Conservation (phyloP, 1,140 invertebrate species). For the Tachypleus tridentatus region DNA sequence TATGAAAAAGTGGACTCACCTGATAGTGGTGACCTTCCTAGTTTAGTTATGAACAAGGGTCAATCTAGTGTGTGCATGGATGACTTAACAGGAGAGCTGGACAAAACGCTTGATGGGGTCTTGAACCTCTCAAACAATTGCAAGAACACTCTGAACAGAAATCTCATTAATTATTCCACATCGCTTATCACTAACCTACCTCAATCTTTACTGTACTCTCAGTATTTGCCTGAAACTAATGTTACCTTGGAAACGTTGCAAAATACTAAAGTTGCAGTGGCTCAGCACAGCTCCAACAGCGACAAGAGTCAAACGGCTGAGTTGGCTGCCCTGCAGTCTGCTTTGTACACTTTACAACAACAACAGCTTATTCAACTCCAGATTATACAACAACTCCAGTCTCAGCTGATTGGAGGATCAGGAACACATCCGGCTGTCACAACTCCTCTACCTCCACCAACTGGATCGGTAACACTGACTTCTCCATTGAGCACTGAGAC, state of each 20-base stretch:
- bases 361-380: constrained; percentile 89
- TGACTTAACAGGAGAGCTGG: not conserved
- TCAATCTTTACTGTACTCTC: not conserved
- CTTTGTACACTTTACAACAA: constrained; percentile 81
- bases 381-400: constrained; percentile 79
- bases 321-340: constrained; percentile 71
- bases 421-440: no score
- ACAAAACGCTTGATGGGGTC: not conserved
- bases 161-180: not conserved
- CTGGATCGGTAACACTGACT: constrained; percentile 9
- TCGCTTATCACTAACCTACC: not conserved
- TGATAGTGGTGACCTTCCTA: not conserved
- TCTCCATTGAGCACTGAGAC: not conserved
- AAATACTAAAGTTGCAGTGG: constrained; percentile 87
- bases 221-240: constrained; percentile 35
- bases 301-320: constrained; percentile 54
- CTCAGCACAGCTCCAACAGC: constrained; percentile 63
- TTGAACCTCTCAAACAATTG: not conserved
- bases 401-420: constrained; percentile 45
- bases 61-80: not conserved
- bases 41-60: not conserved
- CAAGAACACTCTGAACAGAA: not conserved
- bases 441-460: constrained; percentile 28
- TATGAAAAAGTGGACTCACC: not conserved
- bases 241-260: constrained; percentile 82